Conservation (phyloP, 2,797 vertebrate species). For the Enteromius radiatus region DNA sequence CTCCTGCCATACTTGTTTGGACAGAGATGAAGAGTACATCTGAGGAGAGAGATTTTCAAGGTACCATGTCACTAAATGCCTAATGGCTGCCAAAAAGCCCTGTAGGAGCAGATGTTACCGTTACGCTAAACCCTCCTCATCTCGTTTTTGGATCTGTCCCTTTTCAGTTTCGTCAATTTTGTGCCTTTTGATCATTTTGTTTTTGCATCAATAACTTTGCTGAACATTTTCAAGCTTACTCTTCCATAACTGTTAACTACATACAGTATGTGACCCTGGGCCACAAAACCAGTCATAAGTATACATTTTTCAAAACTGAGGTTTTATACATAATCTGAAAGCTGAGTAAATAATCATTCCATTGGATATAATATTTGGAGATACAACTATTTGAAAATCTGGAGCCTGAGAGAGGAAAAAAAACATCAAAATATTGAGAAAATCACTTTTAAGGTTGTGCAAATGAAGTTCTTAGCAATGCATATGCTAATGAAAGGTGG, state of each 20-base stretch:
- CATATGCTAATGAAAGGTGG: too few relatives aligned
- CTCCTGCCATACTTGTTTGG: conserved; percentile 31
- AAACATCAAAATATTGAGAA: too few relatives aligned
- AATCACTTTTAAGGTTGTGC: too few relatives aligned
- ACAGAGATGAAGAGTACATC: conserved; percentile 45
- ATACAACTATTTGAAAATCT: too few relatives aligned
- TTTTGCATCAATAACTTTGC: not conserved
- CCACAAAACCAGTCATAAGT: too few relatives aligned
- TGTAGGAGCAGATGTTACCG: conserved; percentile 32
- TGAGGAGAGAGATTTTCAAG: conserved; percentile 42
- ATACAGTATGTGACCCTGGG: not conserved
- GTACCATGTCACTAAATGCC: conserved; percentile 31
- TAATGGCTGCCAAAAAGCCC: conserved; percentile 47
- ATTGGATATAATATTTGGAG: too few relatives aligned
- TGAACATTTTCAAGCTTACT: not conserved
- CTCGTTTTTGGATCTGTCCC: conserved; percentile 12
- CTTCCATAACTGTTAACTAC: not conserved
- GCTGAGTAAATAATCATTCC: too few relatives aligned
- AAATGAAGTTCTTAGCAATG: too few relatives aligned
- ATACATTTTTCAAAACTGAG: too few relatives aligned
- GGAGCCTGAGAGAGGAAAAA: too few relatives aligned
- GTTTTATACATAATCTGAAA: too few relatives aligned
- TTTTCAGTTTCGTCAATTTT: conserved; percentile 12
- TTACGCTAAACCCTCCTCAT: not conserved
- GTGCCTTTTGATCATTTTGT: not conserved